Conservation (phyloP, 2,797 vertebrate genomes). For the Molossus molossus region DNA sequence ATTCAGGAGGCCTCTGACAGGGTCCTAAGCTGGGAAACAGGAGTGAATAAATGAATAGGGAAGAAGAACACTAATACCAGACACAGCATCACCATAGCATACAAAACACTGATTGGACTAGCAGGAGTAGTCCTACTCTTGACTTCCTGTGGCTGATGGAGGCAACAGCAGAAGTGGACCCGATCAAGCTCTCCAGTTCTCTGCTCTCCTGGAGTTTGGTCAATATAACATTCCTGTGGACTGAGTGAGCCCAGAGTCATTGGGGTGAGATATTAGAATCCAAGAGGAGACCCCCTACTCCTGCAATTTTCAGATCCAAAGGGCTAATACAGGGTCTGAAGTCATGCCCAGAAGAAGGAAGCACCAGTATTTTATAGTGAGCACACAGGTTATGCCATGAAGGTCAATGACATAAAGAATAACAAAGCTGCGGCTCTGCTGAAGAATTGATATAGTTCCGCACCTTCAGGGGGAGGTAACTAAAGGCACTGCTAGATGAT, state of each 20-base stretch:
- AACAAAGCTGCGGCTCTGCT: not conserved
- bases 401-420: not conserved
- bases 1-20: not conserved
- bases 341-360: slow-evolving; percentile 13
- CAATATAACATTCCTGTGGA: not conserved
- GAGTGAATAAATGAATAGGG: not conserved
- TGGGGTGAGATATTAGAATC: not conserved
- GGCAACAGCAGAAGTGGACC: not conserved
- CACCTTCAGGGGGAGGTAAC: not conserved
- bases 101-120: not conserved
- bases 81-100: not conserved
- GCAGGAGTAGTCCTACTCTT: not conserved
- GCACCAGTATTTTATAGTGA: not conserved
- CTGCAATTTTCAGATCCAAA: not conserved
- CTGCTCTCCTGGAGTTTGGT: not conserved
- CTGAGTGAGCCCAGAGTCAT: not conserved
- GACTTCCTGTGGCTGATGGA: not conserved
- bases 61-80: not conserved
- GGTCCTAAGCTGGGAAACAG: not conserved
- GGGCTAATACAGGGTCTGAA: not conserved
- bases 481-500: not conserved
- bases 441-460: not conserved
- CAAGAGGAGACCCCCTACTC: not conserved
- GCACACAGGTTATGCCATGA: not conserved
- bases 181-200: not conserved